A percentile compares a stretch with the other conserved stretches of the same genome.
Conservation (phyloP, 1,140 invertebrate species). For the Tetragnatha versicolor region DNA sequence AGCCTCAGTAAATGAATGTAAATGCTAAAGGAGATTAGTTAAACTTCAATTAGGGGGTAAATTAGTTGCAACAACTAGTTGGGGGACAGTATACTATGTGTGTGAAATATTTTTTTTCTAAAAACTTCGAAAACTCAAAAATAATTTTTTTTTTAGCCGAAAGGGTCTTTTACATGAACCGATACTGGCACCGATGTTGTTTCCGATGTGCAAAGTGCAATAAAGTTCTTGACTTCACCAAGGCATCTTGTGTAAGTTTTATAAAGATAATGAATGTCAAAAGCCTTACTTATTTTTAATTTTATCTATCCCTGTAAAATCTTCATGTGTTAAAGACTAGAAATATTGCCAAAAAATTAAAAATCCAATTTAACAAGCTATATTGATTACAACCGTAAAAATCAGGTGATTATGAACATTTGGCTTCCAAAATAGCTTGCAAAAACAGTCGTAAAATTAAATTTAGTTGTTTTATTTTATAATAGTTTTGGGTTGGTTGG, state of each 20-base stretch:
- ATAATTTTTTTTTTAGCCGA: slow-evolving; percentile 11
- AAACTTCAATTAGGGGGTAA: too few species aligned
- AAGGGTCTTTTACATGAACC: slow-evolving; percentile 14
- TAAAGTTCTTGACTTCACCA: slow-evolving; percentile 42
- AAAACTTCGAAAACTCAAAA: neutral
- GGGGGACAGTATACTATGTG: neutral
- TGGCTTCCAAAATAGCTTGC: neutral
- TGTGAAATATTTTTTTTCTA: neutral
- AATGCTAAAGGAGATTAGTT: too few species aligned
- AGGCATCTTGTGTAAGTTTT: slow-evolving; percentile 22
- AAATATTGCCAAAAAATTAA: neutral
- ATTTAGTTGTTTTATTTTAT: too few species aligned
- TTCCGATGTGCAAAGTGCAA: slow-evolving; percentile 46
- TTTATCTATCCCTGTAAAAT: neutral
- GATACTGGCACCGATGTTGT: slow-evolving; percentile 48
- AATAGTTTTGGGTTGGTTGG: too few species aligned
- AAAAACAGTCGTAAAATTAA: too few species aligned
- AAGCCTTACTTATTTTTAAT: too few species aligned
- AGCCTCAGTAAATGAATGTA: too few species aligned
- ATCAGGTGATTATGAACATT: neutral
- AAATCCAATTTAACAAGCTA: neutral
- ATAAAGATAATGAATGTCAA: too few species aligned
- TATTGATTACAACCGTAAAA: neutral
- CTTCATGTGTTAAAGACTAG: neutral
- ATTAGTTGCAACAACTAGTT: neutral